A percentile compares a stretch with the other conserved stretches of the same genome.
Evolutionary conservation across 2,888 invertebrate species (phyloP).

Genomic region (Onchidella celtica): DNA sequence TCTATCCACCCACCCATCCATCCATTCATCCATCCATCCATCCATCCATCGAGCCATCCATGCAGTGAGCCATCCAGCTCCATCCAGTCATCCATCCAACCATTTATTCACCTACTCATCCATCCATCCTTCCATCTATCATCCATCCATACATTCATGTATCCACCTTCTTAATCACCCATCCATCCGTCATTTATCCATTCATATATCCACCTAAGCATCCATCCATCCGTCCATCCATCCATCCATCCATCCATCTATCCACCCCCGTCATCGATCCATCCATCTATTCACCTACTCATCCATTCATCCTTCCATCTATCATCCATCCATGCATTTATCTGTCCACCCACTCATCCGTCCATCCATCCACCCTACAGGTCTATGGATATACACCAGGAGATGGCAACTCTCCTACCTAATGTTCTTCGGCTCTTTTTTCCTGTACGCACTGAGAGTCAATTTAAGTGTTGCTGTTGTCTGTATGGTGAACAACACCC

Average conservation of each 20-base stretch:
- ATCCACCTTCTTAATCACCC: too few species aligned
- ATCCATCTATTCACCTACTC: background rate
- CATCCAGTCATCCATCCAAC: too few species aligned
- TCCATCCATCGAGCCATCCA: too few species aligned
- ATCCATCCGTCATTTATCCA: too few species aligned
- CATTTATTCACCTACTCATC: too few species aligned
- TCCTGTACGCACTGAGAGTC: background rate
- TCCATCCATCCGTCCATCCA: background rate
- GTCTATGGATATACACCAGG: background rate
- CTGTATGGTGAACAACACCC: slow-evolving; percentile 2
- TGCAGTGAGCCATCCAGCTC: too few species aligned
- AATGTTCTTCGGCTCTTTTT: background rate
- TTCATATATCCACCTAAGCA: background rate
- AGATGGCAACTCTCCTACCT: slow-evolving; percentile 1
- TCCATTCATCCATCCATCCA: too few species aligned
- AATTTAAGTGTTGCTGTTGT: background rate
- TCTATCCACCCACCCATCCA: too few species aligned
- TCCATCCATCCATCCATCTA: background rate
- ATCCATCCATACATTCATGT: too few species aligned
- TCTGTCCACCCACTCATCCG: background rate
- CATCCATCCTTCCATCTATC: too few species aligned
- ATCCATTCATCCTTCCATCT: background rate
- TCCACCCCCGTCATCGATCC: background rate
- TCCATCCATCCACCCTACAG: background rate
- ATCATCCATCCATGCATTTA: background rate